phyloP scores from a whole-genome alignment of 2,888 invertebrate species.

The Perdita meconis region DNA sequence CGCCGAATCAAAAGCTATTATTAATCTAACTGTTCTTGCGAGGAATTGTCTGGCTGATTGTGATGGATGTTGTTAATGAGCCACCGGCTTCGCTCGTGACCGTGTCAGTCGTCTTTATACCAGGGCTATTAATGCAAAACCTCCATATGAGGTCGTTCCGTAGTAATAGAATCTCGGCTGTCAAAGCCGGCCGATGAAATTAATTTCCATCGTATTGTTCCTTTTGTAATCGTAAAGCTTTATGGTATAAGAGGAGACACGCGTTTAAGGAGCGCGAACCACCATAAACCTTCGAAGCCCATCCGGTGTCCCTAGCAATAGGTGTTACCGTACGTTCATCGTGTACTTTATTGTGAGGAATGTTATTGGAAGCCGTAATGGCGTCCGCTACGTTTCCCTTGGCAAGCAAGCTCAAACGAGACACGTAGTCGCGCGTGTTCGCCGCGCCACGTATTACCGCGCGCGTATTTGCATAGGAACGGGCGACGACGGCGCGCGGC shows the following conservation, averaged over 20 bases:
- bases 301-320: conserved; percentile 31
- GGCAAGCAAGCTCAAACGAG: conserved; percentile 66
- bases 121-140: too few species aligned
- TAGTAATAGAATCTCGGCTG: too few species aligned
- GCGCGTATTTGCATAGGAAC: conserved; percentile 70
- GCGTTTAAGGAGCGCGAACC: conserved; percentile 24
- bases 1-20: not conserved
- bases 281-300: conserved; percentile 10
- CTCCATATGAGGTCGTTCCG: too few species aligned
- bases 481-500: conserved; percentile 45
- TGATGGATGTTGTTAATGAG: not conserved
- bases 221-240: too few species aligned
- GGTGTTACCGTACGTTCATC: conserved; percentile 57
- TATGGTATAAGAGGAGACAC: not conserved
- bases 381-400: conserved; percentile 69
- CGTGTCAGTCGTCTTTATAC: too few species aligned
- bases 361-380: conserved; percentile 77
- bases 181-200: too few species aligned
- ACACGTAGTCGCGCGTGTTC: conserved; percentile 52
- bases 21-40: too few species aligned
- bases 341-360: conserved; percentile 74
- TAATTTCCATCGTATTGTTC: too few species aligned
- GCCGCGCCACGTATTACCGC: conserved; percentile 56
- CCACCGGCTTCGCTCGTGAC: too few species aligned
- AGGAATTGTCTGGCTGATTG: too few species aligned